Evolutionary conservation across 2,888 invertebrate genomes (phyloP), one percentile per base, ranked within the genome.

Genomic region (Synergus japonicus): DNA sequence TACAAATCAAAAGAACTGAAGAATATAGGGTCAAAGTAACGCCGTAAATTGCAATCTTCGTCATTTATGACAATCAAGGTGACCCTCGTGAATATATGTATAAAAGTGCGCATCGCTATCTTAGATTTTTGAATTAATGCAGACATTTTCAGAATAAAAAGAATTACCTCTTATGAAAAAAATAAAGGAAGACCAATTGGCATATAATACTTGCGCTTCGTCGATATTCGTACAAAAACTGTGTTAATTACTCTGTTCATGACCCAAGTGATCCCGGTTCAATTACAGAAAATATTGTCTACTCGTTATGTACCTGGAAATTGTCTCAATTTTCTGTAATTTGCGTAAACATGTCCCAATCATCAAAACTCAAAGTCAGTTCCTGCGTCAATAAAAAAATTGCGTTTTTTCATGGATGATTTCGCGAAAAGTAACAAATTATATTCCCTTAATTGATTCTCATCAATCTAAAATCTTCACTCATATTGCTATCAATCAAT

Each of bases 301-400:
- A 67, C 18, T 46, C 22, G 46, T 67, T 4, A 67, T 46, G 22
- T 46, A 22, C 5, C 22, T 44, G 67, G 9, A 67, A 67, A 67
- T 67, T 46, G 18, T n/a, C 44, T 67, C 46, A 67, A 46, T 67
- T 67, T 66, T 66, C 44, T 43, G 18, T 22, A 67, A 67, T 67
- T 67, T 67, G 41, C 18, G 18, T 18, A 67, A 4, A 9, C 18
- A 44, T 18, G 44, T 46, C 46, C 44, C 44, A 22, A 4, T 7
- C 44, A 67, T n/a, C 44, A 18, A 18, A 67, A n/a, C 18, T 67
- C 9, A 44, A 44, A 22, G 22, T 29, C 13, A 46, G 4, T 46
- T 22, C 18, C 18, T 67, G 13, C 67, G 67, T 67, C 67, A 67
- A 46, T 18, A n/a, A 15, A 43, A n/a, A 0, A 66, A 66, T 43